A percentile compares a stretch with the other conserved stretches of the same genome.
These are phyloP conservation scores for Anas georgica DNA, from an alignment of 2,797 vertebrate genomes.

Conservation along the genomic window DNA sequence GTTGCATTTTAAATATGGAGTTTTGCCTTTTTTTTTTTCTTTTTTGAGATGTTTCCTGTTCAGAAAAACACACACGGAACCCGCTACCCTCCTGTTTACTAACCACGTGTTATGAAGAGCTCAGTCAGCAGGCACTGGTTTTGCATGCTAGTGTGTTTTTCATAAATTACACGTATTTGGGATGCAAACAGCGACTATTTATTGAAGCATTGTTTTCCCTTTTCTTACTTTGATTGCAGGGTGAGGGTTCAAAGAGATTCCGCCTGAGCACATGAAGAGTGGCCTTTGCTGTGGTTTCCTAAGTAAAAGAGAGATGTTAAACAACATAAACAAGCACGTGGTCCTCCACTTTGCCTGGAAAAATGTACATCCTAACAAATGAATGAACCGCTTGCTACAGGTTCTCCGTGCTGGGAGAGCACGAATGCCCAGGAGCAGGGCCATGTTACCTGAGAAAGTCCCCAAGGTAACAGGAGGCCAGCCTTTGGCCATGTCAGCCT, in stretches of 20 bases:
- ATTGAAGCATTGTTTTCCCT: background rate
- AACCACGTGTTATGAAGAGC: background rate
- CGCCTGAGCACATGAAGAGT: background rate
- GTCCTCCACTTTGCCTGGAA: background rate
- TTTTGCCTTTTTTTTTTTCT: background rate
- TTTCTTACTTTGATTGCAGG: slow-evolving; percentile 20
- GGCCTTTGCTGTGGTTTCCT: slow-evolving; percentile 5
- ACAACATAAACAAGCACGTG: background rate
- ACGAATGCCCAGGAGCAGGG: background rate
- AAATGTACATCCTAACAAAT: background rate
- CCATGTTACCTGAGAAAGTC: background rate
- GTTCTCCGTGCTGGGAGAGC: background rate
- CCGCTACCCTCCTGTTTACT: background rate
- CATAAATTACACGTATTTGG: background rate
- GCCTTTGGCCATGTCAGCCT: background rate
- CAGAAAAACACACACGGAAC: background rate
- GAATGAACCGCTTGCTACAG: background rate
- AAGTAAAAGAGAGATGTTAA: background rate
- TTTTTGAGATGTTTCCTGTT: background rate
- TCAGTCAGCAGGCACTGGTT: background rate
- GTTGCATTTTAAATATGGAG: background rate
- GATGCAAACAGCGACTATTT: background rate
- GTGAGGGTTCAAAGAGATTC: background rate
- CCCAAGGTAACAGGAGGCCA: background rate
- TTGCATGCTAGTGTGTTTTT: background rate